Evolutionary conservation across 2,797 vertebrate genomes (phyloP).

Genomic region (Gobionotothen gibberifrons): DNA sequence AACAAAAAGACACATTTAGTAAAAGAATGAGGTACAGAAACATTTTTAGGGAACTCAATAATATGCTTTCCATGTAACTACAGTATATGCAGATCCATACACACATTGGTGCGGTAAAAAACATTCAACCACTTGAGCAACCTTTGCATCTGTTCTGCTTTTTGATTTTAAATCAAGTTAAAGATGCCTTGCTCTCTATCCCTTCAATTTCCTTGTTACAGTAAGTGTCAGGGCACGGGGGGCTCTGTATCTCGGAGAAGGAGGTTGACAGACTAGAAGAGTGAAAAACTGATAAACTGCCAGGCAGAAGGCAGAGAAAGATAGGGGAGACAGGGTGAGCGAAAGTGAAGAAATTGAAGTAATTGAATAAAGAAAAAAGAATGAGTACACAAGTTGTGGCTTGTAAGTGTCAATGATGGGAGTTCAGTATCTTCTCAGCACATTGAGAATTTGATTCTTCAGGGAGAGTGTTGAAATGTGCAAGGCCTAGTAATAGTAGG

Average conservation of each 20-base stretch:
- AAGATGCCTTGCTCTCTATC: slow-evolving; percentile 14
- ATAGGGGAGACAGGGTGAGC: neutral
- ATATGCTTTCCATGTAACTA: neutral
- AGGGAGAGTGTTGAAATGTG: neutral
- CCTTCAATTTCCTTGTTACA: slow-evolving; percentile 2
- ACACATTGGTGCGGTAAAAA: slow-evolving; percentile 10
- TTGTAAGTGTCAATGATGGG: slow-evolving; percentile 24
- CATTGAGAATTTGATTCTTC: slow-evolving; percentile 39
- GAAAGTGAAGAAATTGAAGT: slow-evolving; percentile 27
- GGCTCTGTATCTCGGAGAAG: slow-evolving; percentile 12
- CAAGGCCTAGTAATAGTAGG: neutral
- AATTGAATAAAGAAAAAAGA: neutral
- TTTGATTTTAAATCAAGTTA: slow-evolving; percentile 30
- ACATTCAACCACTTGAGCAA: neutral
- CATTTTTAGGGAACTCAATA: neutral
- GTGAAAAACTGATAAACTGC: slow-evolving; percentile 32
- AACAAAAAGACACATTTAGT: neutral
- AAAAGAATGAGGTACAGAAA: neutral
- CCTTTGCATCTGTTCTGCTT: slow-evolving; percentile 24
- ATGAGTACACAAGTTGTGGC: slow-evolving; percentile 4
- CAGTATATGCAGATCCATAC: neutral
- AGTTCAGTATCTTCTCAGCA: slow-evolving; percentile 21
- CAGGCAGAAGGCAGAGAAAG: slow-evolving; percentile 14
- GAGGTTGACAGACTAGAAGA: slow-evolving; percentile 18
- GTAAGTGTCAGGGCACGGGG: slow-evolving; percentile 22